phyloP scores from a whole-genome alignment of 2,113 vertebrate species.

The Montifringilla adamsi region DNA sequence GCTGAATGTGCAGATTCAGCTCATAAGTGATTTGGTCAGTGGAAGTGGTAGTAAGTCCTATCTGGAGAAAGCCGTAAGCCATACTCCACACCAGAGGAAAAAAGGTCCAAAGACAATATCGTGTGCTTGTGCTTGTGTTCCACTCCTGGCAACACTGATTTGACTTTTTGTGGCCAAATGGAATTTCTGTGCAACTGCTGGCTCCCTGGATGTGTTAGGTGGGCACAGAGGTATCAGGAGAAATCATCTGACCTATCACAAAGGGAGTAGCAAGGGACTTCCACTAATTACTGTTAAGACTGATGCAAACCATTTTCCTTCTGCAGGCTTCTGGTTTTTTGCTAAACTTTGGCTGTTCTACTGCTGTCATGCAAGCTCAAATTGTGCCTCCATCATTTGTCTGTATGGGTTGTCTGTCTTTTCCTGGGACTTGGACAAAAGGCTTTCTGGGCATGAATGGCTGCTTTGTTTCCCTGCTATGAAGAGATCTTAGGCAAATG shows the following conservation, averaged over 20 bases:
- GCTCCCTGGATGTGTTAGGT: neutral
- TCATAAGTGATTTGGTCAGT: neutral
- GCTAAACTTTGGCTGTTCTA: neutral
- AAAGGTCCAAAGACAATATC: neutral
- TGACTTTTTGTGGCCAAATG: neutral
- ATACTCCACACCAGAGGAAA: neutral
- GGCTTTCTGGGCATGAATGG: conserved; percentile 5
- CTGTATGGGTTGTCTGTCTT: neutral
- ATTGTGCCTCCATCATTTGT: neutral
- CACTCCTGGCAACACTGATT: neutral
- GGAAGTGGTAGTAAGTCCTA: neutral
- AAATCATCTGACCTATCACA: neutral
- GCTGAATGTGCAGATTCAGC: neutral
- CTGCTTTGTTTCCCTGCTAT: conserved; percentile 30
- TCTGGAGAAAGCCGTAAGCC: neutral
- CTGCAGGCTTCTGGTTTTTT: neutral
- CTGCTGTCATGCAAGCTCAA: neutral
- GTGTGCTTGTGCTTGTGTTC: neutral
- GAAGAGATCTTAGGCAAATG: conserved; percentile 3
- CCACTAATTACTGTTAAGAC: neutral
- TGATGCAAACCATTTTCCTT: neutral
- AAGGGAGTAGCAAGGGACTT: neutral
- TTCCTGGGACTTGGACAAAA: neutral
- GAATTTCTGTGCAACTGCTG: neutral
- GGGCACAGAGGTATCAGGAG: neutral